Evolutionary conservation across 2,113 vertebrate genomes (phyloP).

Genomic region (Bolborhynchus lineola): DNA sequence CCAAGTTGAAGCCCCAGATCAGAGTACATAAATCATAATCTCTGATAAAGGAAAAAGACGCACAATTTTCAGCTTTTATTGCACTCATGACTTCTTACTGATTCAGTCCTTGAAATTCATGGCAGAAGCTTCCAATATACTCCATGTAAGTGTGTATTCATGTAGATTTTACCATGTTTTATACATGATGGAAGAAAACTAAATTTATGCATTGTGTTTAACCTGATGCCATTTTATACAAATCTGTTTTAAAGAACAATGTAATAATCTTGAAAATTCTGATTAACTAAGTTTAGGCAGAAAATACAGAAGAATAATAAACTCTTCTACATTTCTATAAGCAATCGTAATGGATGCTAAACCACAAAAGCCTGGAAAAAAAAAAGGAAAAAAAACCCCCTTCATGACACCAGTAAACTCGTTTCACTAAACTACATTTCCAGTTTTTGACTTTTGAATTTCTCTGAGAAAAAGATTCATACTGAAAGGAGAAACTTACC

Average conservation of each 20-base stretch:
- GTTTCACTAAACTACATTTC: not conserved
- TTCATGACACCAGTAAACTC: not conserved
- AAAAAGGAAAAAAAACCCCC: not conserved
- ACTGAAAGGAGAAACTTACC: not conserved
- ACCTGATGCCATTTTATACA: not conserved
- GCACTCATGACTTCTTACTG: not conserved
- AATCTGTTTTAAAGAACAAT: not conserved
- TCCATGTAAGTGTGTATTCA: not conserved
- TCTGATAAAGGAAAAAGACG: not conserved
- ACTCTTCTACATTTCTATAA: not conserved
- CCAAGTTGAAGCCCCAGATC: not conserved
- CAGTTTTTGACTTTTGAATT: not conserved
- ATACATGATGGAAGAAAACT: not conserved
- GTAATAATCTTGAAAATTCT: not conserved
- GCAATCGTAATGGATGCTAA: not conserved
- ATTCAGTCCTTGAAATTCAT: not conserved
- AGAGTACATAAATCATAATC: not conserved
- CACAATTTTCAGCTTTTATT: not conserved
- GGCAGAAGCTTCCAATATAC: not conserved
- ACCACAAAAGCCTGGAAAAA: not conserved
- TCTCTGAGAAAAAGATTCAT: not conserved
- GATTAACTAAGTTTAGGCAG: not conserved
- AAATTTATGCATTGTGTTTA: not conserved
- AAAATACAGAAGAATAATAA: not conserved
- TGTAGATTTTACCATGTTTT: not conserved